These are phyloP conservation scores for Aromia moschata DNA, from an alignment of 2,888 invertebrate species.

Conservation along the genomic window DNA sequence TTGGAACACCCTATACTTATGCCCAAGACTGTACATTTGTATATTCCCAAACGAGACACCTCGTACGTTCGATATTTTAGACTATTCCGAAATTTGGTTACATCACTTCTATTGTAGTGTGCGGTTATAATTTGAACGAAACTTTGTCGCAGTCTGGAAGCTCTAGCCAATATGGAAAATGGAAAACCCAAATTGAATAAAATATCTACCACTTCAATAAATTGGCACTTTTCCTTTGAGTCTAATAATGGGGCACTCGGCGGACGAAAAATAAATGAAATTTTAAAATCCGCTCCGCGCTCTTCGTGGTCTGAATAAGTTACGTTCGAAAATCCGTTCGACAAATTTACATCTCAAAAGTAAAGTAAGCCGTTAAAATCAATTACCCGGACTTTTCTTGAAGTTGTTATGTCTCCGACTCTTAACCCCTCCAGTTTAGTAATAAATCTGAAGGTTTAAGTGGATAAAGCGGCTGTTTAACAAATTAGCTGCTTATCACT, in stretches of 20 bases:
- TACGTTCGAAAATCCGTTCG: constrained; percentile 29
- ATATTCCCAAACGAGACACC: no score
- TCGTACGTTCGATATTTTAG: no score
- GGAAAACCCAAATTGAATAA: constrained; percentile 59
- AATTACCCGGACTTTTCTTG: constrained; percentile 49
- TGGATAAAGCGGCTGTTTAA: constrained; percentile 60
- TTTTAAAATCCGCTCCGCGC: constrained; percentile 41
- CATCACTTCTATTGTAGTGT: neutral
- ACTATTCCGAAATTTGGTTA: no score
- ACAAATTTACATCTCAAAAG: constrained; percentile 44
- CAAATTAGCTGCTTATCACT: constrained; percentile 62
- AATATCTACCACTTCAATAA: constrained; percentile 59
- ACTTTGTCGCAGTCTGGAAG: constrained; percentile 4
- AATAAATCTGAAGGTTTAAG: constrained; percentile 60
- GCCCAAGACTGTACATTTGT: no score
- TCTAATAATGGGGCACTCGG: constrained; percentile 53
- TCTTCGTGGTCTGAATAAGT: constrained; percentile 48
- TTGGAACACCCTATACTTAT: no score
- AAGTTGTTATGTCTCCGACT: constrained; percentile 54
- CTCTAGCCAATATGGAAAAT: constrained; percentile 47
- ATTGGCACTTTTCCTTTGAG: constrained; percentile 57
- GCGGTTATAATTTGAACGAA: constrained; percentile 5
- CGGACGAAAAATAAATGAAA: constrained; percentile 51
- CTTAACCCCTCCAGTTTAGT: constrained; percentile 52
- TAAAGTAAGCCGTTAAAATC: constrained; percentile 46